Evolutionary conservation across 2,113 vertebrate genomes (phyloP).

Genomic region (Zosterops borbonicus): DNA sequence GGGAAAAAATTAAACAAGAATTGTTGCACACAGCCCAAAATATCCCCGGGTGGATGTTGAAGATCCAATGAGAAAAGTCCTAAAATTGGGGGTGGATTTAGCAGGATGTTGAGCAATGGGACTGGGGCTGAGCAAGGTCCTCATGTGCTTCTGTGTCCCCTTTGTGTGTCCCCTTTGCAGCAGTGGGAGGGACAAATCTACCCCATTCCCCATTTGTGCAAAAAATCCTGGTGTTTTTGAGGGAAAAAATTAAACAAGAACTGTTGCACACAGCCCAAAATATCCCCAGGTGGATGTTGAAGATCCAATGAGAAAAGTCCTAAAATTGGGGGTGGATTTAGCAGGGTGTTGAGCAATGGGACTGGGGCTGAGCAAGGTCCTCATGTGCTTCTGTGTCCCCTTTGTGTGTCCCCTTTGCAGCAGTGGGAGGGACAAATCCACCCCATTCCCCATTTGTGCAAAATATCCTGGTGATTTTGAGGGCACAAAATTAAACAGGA

Average conservation of each 20-base stretch:
- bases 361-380: background rate
- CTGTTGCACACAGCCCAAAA: background rate
- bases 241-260: background rate
- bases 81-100: background rate
- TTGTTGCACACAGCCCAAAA: background rate
- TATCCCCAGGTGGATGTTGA: background rate
- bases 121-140: background rate
- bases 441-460: accelerated
- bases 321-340: background rate
- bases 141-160: background rate
- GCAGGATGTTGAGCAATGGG: background rate
- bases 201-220: accelerated
- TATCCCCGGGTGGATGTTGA: background rate
- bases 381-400: background rate
- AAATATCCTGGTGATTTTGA: background rate
- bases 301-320: background rate
- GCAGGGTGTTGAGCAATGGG: background rate
- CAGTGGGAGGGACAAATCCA: background rate
- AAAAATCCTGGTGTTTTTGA: background rate
- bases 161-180: background rate
- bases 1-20: background rate
- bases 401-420: background rate
- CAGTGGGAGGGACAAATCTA: background rate
- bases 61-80: background rate
- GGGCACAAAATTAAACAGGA: background rate